phyloP scores from a whole-genome alignment of 2,113 vertebrate species.

The Heptranchias perlo region DNA sequence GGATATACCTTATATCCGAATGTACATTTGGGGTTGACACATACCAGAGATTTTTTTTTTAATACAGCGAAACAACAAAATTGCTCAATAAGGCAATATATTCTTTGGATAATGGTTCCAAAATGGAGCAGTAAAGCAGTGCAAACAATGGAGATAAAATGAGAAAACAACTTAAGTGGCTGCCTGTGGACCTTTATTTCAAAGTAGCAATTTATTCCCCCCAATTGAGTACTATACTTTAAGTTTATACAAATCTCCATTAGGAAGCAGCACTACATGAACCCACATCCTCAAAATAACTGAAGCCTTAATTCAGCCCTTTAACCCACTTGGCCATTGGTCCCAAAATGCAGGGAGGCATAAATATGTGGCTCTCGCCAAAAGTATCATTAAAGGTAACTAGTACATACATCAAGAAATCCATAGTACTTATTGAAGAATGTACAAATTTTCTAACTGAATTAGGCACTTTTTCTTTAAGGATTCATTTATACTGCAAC shows the following conservation, averaged over 20 bases:
- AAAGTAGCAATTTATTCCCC: background rate
- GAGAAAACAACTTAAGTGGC: background rate
- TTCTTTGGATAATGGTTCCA: background rate
- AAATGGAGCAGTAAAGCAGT: background rate
- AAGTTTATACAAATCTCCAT: background rate
- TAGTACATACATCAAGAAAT: background rate
- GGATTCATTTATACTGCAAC: background rate
- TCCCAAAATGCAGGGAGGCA: background rate
- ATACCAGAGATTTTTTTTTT: background rate
- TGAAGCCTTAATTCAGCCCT: background rate
- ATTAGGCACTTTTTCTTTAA: background rate
- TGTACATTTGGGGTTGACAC: background rate
- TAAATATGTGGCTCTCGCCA: background rate
- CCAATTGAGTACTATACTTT: background rate
- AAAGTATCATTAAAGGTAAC: too few relatives aligned
- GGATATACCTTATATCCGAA: background rate
- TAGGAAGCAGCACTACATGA: background rate
- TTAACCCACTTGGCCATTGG: background rate
- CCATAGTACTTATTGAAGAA: background rate
- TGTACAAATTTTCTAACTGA: background rate
- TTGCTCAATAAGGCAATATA: background rate
- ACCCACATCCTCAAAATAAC: background rate
- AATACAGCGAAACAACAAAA: background rate
- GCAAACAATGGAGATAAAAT: background rate
- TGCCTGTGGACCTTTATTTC: background rate